Conservation (phyloP, 1,140 invertebrate species). For the Saxidomus purpurata region DNA sequence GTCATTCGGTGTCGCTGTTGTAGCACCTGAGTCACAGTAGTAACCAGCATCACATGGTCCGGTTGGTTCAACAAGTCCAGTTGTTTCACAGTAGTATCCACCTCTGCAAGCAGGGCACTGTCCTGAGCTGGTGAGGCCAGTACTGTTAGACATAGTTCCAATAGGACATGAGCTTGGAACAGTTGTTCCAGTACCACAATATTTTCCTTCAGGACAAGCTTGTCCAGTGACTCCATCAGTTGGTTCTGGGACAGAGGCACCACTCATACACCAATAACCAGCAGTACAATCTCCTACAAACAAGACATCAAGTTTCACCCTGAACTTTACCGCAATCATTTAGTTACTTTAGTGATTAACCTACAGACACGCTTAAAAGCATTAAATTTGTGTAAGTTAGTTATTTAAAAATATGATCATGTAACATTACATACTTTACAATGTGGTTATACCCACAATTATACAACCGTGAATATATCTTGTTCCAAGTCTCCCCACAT, state of each 20-base stretch:
- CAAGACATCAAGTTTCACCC: no score
- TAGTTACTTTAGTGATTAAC: no score
- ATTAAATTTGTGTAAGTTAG: no score
- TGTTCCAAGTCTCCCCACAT: no score
- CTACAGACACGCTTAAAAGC: no score
- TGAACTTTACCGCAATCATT: no score
- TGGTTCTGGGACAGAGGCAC: constrained; percentile 79
- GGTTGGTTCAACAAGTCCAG: constrained; percentile 79
- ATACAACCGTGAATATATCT: no score
- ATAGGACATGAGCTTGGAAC: constrained; percentile 79
- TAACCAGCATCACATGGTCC: constrained; percentile 82
- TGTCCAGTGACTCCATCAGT: constrained; percentile 81
- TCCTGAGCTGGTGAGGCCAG: constrained; percentile 73
- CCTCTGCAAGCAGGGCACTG: constrained; percentile 81
- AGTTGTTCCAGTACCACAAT: constrained; percentile 79
- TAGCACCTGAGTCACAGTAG: constrained; percentile 77
- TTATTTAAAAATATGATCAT: no score
- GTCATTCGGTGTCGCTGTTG: constrained; percentile 77
- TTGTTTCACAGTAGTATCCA: constrained; percentile 82
- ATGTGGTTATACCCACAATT: no score
- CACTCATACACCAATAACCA: constrained; percentile 83
- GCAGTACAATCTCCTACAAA: constrained; percentile 80
- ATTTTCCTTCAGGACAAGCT: constrained; percentile 81
- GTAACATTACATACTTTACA: no score
- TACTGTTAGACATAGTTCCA: constrained; percentile 83